These are phyloP conservation scores for Leptodactylus fuscus DNA, from an alignment of 2,113 vertebrate species.

Conservation along the genomic window DNA sequence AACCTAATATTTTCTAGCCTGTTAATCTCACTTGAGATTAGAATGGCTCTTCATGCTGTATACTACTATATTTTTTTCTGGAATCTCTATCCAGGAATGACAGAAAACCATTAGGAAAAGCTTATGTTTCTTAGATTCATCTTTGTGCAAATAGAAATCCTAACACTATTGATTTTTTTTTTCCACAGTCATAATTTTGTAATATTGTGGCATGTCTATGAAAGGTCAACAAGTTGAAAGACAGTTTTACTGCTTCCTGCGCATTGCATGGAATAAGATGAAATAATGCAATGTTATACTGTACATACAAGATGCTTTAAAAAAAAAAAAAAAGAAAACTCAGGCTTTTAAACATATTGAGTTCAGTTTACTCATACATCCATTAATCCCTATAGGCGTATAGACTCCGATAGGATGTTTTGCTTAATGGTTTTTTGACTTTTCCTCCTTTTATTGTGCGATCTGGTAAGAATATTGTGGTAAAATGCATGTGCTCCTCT, in stretches of 20 bases:
- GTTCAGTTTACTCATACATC: neutral
- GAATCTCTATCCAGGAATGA: neutral
- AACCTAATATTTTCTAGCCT: neutral
- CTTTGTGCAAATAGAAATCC: neutral
- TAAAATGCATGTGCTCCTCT: constrained; percentile 19
- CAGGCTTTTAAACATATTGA: neutral
- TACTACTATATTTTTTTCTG: neutral
- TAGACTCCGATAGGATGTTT: constrained; percentile 7
- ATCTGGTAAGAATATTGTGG: constrained; percentile 18
- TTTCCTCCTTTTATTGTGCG: constrained; percentile 1
- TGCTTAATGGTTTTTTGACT: constrained; percentile 35
- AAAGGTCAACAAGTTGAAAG: neutral
- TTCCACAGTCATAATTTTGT: neutral
- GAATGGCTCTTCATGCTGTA: neutral
- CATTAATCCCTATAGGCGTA: constrained; percentile 18
- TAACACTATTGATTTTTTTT: neutral
- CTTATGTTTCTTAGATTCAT: neutral
- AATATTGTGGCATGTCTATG: neutral
- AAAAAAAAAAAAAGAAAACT: neutral
- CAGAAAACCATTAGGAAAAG: neutral
- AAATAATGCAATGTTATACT: neutral
- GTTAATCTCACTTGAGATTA: neutral
- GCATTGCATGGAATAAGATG: neutral
- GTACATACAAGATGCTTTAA: neutral
- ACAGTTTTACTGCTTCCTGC: neutral